Evolutionary conservation across 2,797 vertebrate genomes (phyloP).

Genomic region (Bovichtus diacanthus): DNA sequence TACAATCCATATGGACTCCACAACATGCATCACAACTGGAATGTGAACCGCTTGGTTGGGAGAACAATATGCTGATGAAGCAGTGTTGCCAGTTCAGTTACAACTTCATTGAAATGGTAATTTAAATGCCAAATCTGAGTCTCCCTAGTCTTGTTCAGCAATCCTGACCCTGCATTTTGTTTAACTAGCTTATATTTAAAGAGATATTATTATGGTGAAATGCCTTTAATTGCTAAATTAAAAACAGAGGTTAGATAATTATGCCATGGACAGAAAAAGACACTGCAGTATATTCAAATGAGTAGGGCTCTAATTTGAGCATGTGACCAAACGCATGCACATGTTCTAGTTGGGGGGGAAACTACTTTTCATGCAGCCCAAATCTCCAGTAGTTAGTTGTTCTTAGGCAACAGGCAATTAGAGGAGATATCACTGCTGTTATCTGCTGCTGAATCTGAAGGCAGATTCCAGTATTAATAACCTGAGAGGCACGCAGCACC

Average conservation of each 20-base stretch:
- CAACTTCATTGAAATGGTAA: conserved; percentile 10
- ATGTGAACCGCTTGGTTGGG: background rate
- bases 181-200: conserved; percentile 6
- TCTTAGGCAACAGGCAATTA: conserved; percentile 75
- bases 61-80: background rate
- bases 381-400: conserved; percentile 61
- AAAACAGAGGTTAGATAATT: conserved; percentile 24
- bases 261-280: conserved; percentile 8
- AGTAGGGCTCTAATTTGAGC: conserved; percentile 29
- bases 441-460: conserved; percentile 62
- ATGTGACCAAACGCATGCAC: conserved; percentile 16
- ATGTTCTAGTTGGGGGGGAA: conserved; percentile 17
- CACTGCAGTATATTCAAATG: conserved; percentile 39
- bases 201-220: background rate
- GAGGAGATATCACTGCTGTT: conserved; percentile 50
- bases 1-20: conserved; percentile 1
- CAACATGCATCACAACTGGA: conserved; percentile 5
- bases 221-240: conserved; percentile 16
- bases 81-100: background rate
- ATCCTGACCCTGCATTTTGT: background rate
- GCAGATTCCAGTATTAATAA: conserved; percentile 57
- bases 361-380: conserved; percentile 70
- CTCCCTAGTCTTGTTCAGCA: background rate
- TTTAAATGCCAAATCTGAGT: conserved; percentile 7
- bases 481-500: conserved; percentile 46